Evolutionary conservation across 2,888 invertebrate species (phyloP).

Genomic region (Drosophila parthenogenetica): DNA sequence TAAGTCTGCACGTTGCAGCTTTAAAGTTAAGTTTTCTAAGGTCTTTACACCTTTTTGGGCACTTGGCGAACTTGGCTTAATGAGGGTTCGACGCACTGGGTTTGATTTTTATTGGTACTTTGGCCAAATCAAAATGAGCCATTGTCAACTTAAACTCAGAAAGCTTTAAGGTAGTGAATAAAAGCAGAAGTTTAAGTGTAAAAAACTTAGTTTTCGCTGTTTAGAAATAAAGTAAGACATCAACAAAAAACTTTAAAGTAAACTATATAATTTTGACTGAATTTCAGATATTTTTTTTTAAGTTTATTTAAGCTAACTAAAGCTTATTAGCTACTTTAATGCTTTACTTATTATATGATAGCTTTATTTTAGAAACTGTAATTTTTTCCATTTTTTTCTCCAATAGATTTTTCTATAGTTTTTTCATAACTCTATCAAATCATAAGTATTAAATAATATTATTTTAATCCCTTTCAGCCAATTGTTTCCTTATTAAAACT

Average conservation of each 20-base stretch:
- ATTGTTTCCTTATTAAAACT: background rate
- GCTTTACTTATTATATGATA: no score
- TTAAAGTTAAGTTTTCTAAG: slow-evolving; percentile 46
- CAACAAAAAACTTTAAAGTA: no score
- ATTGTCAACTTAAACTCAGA: slow-evolving; percentile 35
- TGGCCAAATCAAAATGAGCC: slow-evolving; percentile 21
- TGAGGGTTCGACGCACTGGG: slow-evolving; percentile 41
- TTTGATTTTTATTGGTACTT: slow-evolving; percentile 46
- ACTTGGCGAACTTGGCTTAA: slow-evolving; percentile 43
- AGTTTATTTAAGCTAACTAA: no score
- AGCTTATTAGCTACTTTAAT: no score
- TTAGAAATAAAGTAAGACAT: no score
- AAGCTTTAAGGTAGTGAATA: background rate
- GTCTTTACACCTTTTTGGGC: slow-evolving; percentile 50
- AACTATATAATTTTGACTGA: no score
- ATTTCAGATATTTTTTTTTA: no score
- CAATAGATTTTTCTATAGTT: no score
- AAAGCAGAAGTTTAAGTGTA: no score
- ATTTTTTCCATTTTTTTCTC: no score
- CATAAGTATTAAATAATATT: background rate
- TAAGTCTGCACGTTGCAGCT: slow-evolving; percentile 44
- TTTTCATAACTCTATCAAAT: background rate
- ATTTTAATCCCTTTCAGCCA: background rate
- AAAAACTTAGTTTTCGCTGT: no score
- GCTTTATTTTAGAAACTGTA: no score